A percentile compares a stretch with the other conserved stretches of the same genome.
These are phyloP conservation scores for Tragelaphus imberbis DNA, from an alignment of 2,113 vertebrate genomes.

Conservation along the genomic window DNA sequence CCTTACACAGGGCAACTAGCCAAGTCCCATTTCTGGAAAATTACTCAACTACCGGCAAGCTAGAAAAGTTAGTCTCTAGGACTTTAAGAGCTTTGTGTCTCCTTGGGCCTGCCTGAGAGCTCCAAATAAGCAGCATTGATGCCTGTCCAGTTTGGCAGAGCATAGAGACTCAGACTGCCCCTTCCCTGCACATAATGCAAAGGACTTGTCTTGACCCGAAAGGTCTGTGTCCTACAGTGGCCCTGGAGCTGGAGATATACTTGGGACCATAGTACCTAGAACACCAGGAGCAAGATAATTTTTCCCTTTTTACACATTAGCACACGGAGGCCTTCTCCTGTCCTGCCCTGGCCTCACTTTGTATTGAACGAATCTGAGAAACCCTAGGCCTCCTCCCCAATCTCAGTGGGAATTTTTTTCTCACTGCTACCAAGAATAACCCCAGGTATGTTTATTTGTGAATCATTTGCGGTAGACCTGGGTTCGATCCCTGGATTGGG, in stretches of 20 bases:
- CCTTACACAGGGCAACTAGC: slow-evolving; percentile 46
- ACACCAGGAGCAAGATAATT: background rate
- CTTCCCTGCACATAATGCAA: background rate
- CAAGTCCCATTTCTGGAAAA: slow-evolving; percentile 62
- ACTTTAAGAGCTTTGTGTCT: background rate
- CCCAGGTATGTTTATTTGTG: background rate
- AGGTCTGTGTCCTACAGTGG: background rate
- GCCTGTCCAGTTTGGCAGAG: background rate
- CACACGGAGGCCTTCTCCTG: background rate
- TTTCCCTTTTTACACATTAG: background rate
- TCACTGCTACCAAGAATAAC: background rate
- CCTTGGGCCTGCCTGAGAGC: background rate
- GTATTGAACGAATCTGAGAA: background rate
- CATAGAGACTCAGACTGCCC: background rate
- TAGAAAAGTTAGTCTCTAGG: background rate
- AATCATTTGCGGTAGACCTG: background rate
- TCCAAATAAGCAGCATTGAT: background rate
- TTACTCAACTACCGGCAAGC: slow-evolving; percentile 37
- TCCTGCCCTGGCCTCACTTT: background rate
- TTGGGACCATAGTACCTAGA: background rate
- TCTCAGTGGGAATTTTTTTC: background rate
- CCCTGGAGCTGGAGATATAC: background rate
- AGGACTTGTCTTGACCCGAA: background rate
- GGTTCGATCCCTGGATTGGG: background rate
- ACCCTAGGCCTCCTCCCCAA: background rate